Evolutionary conservation across 1,140 invertebrate genomes (phyloP).

Genomic region (Venustaconcha ellipsiformis): DNA sequence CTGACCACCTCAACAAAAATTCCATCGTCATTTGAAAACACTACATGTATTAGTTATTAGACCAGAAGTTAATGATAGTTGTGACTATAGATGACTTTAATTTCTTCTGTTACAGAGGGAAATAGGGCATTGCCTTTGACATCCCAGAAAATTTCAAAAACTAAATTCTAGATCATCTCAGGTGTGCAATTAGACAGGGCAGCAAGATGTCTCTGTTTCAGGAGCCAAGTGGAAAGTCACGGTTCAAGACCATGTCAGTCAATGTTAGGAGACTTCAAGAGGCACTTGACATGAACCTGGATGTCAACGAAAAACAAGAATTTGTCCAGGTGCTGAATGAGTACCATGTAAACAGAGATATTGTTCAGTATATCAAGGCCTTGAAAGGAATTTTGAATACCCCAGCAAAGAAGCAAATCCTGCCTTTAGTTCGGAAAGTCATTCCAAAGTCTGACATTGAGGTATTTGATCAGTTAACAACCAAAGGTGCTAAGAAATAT

Average conservation of each 20-base stretch:
- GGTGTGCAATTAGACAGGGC: no score
- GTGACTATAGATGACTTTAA: no score
- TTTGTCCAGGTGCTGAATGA: conserved; percentile 44
- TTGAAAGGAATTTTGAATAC: conserved; percentile 34
- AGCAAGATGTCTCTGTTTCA: no score
- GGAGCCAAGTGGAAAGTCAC: neutral
- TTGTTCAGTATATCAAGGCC: conserved; percentile 16
- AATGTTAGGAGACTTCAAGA: conserved; percentile 48
- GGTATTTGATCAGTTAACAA: conserved; percentile 19
- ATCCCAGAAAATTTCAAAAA: no score
- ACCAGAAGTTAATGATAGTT: no score
- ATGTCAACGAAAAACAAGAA: conserved; percentile 37
- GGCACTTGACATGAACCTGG: conserved; percentile 42
- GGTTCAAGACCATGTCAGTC: conserved; percentile 28
- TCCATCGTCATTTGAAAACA: no score
- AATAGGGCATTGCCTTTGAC: no score
- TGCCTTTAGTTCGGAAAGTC: conserved; percentile 42
- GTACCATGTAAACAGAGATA: conserved; percentile 36
- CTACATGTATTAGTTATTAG: no score
- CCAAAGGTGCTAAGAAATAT: no score
- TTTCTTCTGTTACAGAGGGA: no score
- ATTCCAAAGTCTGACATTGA: conserved; percentile 22
- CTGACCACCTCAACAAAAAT: no score
- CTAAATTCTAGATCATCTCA: no score
- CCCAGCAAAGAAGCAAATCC: conserved; percentile 37